Evolutionary conservation across 1,140 invertebrate genomes (phyloP).

Genomic region (Drosophila chauvacae): DNA sequence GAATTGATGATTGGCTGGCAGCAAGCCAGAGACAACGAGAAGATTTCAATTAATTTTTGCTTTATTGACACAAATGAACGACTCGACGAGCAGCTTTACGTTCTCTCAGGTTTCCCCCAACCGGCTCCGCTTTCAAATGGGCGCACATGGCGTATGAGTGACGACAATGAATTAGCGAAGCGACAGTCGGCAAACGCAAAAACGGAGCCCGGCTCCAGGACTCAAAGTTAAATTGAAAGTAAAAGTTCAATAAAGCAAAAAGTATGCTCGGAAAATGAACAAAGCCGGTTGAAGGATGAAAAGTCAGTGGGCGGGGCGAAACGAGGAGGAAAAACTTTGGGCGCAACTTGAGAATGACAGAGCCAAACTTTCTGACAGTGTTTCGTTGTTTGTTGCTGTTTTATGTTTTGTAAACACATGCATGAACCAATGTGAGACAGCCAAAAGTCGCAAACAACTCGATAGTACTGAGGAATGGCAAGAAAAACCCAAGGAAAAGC

Average conservation of each 20-base stretch:
- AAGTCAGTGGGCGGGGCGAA: slow-evolving; percentile 3
- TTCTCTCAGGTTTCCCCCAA: background rate
- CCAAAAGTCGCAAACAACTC: slow-evolving; percentile 63
- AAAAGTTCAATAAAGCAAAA: slow-evolving; percentile 80
- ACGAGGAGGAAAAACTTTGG: slow-evolving; percentile 53
- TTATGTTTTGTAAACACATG: slow-evolving; percentile 77
- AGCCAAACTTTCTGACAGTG: slow-evolving; percentile 70
- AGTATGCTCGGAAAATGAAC: slow-evolving; percentile 51
- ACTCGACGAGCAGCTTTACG: slow-evolving; percentile 21
- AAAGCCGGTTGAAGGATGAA: slow-evolving; percentile 21
- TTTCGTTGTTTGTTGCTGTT: slow-evolving; percentile 53
- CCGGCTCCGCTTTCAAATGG: slow-evolving; percentile 23
- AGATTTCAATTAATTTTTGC: slow-evolving; percentile 80
- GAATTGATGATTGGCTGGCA: slow-evolving; percentile 74
- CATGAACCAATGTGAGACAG: slow-evolving; percentile 60
- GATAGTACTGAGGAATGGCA: slow-evolving; percentile 13
- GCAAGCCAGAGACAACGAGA: slow-evolving; percentile 22
- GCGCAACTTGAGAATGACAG: slow-evolving; percentile 76
- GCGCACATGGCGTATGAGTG: slow-evolving; percentile 66
- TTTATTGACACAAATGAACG: slow-evolving; percentile 73
- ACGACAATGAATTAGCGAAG: slow-evolving; percentile 70
- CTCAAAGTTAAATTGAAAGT: slow-evolving; percentile 81
- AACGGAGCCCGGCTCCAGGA: slow-evolving; percentile 36
- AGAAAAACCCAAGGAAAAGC: slow-evolving; percentile 17
- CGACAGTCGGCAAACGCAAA: slow-evolving; percentile 18